Conservation (phyloP, 2,113 vertebrate genomes). For the Struthidea cinerea region DNA sequence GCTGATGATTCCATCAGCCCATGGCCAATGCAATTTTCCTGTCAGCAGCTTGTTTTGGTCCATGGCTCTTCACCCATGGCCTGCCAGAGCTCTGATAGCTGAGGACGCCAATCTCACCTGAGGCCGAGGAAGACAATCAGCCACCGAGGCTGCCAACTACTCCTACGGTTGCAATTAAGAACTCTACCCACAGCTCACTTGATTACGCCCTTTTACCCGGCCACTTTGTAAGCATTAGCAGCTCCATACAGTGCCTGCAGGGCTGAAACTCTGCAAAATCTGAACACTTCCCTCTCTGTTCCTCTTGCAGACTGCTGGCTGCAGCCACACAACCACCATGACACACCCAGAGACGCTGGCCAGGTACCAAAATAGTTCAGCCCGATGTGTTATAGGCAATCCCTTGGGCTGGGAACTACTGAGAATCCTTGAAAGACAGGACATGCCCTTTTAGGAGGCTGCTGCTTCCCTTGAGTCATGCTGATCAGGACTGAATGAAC, state of each 20-base stretch:
- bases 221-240: constrained; percentile 1
- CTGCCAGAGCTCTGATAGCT: not conserved
- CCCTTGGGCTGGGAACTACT: not conserved
- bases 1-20: not conserved
- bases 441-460: not conserved
- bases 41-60: not conserved
- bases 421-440: not conserved
- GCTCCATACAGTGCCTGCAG: not conserved
- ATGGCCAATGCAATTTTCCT: not conserved
- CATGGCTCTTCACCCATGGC: not conserved
- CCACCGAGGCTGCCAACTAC: not conserved
- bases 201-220: not conserved
- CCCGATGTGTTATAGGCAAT: not conserved
- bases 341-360: constrained; percentile 16
- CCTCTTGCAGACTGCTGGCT: constrained; percentile 16
- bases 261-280: constrained; percentile 35
- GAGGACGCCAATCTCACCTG: not conserved
- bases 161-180: not conserved
- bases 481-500: not conserved
- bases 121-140: not conserved
- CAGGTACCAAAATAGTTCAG: constrained; percentile 47
- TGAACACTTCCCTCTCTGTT: constrained; percentile 36
- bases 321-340: not conserved
- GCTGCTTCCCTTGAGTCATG: not conserved
- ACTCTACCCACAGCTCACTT: not conserved